Base-by-base conservation (phyloP, 2,797 vertebrate genomes). In the Oreochromis mossambicus region DNA sequence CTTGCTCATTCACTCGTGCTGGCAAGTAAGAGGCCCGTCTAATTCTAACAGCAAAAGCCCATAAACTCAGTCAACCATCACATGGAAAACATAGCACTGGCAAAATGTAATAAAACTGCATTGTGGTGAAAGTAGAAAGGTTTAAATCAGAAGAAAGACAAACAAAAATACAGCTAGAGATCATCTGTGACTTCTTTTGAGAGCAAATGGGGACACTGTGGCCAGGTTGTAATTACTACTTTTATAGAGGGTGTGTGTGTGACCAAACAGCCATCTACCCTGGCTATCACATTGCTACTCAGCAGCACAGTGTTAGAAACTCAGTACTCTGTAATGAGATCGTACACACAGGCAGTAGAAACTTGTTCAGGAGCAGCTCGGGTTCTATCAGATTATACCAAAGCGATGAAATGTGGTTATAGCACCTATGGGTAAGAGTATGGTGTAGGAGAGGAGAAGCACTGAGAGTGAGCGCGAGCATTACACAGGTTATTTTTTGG, bases 211-310 rank as follows among this genome's bases (percentile, higher is more conserved):
- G 93, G 93, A 94, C 89, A 89, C 77, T 3, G 81, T 26, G 81
- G 36, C 7, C 7, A 83, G 85, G 85, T 81, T 86, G 86, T 92
- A 93, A 95, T 94, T 88, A 92, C 84, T 29, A 73, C 91, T 90
- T 94, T 92, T 89, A 91, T 78, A 78, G 87, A 80, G 88, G 85
- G 82, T 87, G 88, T 90, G 90, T 92, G 90, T 92, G 89, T 93
- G 78, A 88, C 88, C 92, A 87, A 91, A 86, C 70, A 54, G 61
- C 76, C 38, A 38, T 84, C 88, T 84, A 21, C 29, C 58, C 32
- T 17, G 84, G 79, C 88, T 82, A 86, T 93, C 85, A 78, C 46
- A 5, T 85, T 83, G 85, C 92, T 79, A 61, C 55, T 86, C 61
- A 63, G 13, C 83, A 55, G 81, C 82, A 58, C 51, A 79, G 87